Base-by-base conservation (phyloP, 1,140 invertebrate genomes). In the Drosophila ogumai region DNA sequence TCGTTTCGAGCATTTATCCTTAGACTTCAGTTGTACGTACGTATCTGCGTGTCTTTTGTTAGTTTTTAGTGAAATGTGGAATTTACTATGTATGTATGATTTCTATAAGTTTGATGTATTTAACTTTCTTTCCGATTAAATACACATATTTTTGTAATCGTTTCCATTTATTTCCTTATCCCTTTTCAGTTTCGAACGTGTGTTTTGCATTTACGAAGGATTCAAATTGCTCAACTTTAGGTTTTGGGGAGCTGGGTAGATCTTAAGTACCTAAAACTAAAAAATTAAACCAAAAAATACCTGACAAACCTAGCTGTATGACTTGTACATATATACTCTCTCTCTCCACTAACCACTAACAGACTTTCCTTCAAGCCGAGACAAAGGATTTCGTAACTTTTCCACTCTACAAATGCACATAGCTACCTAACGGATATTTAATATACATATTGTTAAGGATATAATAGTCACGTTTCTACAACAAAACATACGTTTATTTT, bases 191-290 rank as follows among this genome's bases (percentile, higher is more conserved):
- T 60, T 55, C 9, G 15, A 49, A 36, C 36, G 12, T 22, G 63
- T 68, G 49, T 69, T 36, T 57, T 57, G 68, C 68, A 69, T 72
- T 72, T 72, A 72, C 22, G 6, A 72, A 58, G 13, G 31, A 56
- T 43, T 58, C 60, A 22, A 78, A 81, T 86, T 86, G 82, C 82
- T 86, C 82, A 86, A 85, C 55, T 69, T 58, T 25, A 31, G 19
- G 77, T 69, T 56, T 34, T 25, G 43, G 38, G 47, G 43, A 60
- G 65, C 60, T 80, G 79, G 67, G 72, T 87, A 87, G 79, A 71
- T 88, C 38, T 81, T 90, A 90, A 90, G 85, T 90, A 90, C 85
- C 85, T 90, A 81, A 38, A 55, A 87, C 52, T 63, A 65, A 68
- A 65, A 72, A 79, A 64, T 25, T 10, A 66, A 73, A 58, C 67